phyloP scores from a whole-genome alignment of 1,140 invertebrate genomes.

The Sitobion miscanthi region DNA sequence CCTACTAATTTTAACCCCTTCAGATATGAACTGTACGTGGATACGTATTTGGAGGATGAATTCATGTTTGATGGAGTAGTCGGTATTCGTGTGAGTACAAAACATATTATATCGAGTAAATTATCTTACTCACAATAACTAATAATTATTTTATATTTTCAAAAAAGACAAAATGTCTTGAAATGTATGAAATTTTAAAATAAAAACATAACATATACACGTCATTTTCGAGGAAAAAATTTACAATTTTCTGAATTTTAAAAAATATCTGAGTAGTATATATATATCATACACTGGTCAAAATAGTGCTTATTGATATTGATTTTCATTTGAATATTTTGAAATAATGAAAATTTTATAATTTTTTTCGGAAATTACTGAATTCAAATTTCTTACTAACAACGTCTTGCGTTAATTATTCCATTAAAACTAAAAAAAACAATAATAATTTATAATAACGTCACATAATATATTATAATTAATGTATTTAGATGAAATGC shows the following conservation, averaged over 20 bases:
- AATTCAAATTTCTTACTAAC: not conserved
- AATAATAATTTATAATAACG: not conserved
- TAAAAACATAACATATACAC: conserved; percentile 19
- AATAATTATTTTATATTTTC: not conserved
- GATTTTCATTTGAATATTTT: no score
- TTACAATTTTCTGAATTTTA: not conserved
- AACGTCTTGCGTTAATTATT: not conserved
- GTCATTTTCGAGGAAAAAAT: not conserved
- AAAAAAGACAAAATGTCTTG: not conserved
- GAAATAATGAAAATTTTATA: no score
- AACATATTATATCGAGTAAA: no score
- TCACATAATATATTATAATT: not conserved
- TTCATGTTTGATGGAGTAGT: conserved; percentile 70
- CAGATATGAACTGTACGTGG: conserved; percentile 72
- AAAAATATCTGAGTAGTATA: no score
- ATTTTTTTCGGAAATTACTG: no score
- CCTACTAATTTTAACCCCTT: conserved; percentile 70
- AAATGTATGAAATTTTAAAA: conserved; percentile 5
- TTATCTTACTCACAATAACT: not conserved
- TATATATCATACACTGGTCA: not conserved
- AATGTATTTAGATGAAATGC: conserved; percentile 64
- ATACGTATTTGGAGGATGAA: conserved; percentile 67
- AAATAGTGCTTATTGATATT: no score
- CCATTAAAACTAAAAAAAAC: not conserved
- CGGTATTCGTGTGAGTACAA: conserved; percentile 66